A percentile compares a stretch with the other conserved stretches of the same genome.
Evolutionary conservation across 2,113 vertebrate genomes (phyloP).

Genomic region (Poicephalus meyeri): DNA sequence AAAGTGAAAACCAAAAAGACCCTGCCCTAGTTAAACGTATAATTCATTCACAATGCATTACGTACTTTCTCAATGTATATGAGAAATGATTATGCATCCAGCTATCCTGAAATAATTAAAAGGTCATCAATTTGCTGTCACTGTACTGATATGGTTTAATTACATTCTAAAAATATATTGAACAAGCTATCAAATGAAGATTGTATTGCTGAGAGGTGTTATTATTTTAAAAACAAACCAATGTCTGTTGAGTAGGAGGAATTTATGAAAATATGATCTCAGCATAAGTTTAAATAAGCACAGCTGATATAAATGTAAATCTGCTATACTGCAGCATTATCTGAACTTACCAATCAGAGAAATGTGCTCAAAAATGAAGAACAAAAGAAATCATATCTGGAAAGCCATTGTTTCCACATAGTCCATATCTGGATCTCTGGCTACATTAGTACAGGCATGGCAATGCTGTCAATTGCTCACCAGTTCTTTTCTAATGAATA

Average conservation of each 20-base stretch:
- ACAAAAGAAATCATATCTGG: not conserved
- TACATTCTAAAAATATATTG: conserved; percentile 89
- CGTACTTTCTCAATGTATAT: not conserved
- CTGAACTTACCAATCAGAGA: not conserved
- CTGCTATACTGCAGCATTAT: not conserved
- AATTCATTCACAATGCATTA: not conserved
- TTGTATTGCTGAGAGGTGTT: conserved; percentile 69
- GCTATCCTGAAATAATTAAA: conserved; percentile 89
- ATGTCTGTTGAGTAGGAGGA: not conserved
- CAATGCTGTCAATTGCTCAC: not conserved
- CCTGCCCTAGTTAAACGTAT: not conserved
- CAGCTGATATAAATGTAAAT: not conserved
- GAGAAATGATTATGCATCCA: conserved; percentile 82
- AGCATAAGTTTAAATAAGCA: not conserved
- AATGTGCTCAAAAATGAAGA: not conserved
- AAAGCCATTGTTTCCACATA: not conserved
- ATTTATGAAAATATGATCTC: not conserved
- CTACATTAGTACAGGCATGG: not conserved
- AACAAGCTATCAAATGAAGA: conserved; percentile 70
- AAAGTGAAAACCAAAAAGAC: not conserved
- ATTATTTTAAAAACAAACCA: conserved; percentile 71
- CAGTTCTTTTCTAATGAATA: not conserved
- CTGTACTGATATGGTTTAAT: conserved; percentile 83
- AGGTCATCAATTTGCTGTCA: conserved; percentile 87
- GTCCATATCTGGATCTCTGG: not conserved